These are phyloP conservation scores for Rosalia funebris DNA, from an alignment of 2,888 invertebrate genomes.

Conservation along the genomic window DNA sequence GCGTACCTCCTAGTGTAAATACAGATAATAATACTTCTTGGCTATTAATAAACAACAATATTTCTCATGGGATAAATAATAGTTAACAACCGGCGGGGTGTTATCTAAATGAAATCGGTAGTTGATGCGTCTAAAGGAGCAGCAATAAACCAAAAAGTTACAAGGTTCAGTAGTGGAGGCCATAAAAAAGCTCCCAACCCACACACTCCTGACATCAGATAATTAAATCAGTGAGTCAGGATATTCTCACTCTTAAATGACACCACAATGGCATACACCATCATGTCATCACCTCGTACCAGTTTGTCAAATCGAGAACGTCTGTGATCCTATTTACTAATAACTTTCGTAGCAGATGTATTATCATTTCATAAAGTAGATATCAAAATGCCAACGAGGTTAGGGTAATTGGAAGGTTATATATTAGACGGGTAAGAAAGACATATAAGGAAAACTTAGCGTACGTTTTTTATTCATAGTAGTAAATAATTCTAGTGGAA, in stretches of 20 bases:
- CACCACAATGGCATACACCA: slow-evolving; percentile 33
- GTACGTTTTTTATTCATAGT: no score
- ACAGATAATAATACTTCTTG: neutral
- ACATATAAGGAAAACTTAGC: no score
- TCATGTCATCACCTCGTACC: slow-evolving; percentile 34
- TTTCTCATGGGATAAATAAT: slow-evolving; percentile 40
- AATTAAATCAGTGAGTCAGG: slow-evolving; percentile 47
- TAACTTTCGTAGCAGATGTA: no score
- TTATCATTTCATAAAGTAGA: no score
- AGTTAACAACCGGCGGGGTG: slow-evolving; percentile 43
- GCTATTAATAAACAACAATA: slow-evolving; percentile 9
- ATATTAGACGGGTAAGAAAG: no score
- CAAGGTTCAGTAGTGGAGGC: slow-evolving; percentile 37
- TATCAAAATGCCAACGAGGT: no score
- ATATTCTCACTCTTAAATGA: slow-evolving; percentile 38
- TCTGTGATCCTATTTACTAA: slow-evolving; percentile 17
- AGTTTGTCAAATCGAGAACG: slow-evolving; percentile 12
- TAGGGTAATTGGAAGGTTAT: no score
- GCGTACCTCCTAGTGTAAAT: slow-evolving; percentile 11
- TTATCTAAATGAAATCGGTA: slow-evolving; percentile 55
- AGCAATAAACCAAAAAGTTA: slow-evolving; percentile 51
- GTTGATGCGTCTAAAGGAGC: slow-evolving; percentile 47
- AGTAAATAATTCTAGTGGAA: no score
- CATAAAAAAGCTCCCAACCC: slow-evolving; percentile 41
- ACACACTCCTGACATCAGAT: slow-evolving; percentile 46